Base-by-base conservation (phyloP, 2,113 vertebrate species). In the Actinemys pallida region DNA sequence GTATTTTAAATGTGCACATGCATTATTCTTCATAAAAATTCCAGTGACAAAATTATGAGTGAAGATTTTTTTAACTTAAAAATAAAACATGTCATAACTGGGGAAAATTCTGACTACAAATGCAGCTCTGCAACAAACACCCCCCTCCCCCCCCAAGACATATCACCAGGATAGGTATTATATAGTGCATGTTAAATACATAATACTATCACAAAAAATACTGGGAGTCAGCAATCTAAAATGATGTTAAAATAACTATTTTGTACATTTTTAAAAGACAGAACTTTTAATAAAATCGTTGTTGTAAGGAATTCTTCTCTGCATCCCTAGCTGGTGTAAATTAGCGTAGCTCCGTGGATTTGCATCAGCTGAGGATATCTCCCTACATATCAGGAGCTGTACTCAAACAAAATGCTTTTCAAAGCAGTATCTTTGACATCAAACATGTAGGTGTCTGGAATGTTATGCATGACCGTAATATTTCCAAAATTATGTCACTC, bases 11-110 rank as follows among this genome's bases (percentile, higher is more conserved):
- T 89, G 85, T 53, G 59, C 29, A 0, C 82, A 13, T 56, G 25
- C 78, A 92, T 96, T 97, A 90, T 89, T 98, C 93, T 96, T 98
- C 90, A 97, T 97, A 96, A 97, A 93, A 88, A 2, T 88, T 69
- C 94, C 95, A 93, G 82, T 97, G 90, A 80, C 85, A 93, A 97
- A 91, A 93, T 94, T 50, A 65, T 56, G 35, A 53, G 42, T 85
- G 22, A 31, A 57, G 52, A 4, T 25, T 94, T 97, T 90, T 90
- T 75, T 95, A 95, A 82, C 59, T 20, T 53, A 84, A 90, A 95
- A 95, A 69, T 87, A 47, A 56, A 92, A 78, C 76, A 19, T 24
- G 49, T 90, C 17, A n/a, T 45, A 90, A 87, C 86, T n/a, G 94
- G 81, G 91, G 76, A 90, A 97, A 94, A 1, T 84, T 93, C 88